Evolutionary conservation across 2,113 vertebrate species (phyloP).

Genomic region (Saccopteryx leptura): DNA sequence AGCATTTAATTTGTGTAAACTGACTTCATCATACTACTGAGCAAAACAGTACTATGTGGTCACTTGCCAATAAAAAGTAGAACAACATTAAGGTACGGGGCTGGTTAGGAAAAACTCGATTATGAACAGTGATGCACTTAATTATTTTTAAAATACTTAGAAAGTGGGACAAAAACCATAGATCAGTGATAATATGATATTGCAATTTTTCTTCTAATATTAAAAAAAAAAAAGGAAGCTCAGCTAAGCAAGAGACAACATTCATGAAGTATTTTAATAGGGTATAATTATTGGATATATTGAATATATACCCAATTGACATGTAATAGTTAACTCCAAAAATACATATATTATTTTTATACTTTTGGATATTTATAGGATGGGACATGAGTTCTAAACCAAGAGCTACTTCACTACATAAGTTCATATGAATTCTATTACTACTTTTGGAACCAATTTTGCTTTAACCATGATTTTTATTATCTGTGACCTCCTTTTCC

Average conservation of each 20-base stretch:
- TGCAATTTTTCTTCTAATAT: conserved; percentile 38
- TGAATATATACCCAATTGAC: conserved; percentile 23
- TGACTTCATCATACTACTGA: neutral
- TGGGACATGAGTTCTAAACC: conserved; percentile 20
- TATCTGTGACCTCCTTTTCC: neutral
- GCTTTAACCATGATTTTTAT: conserved; percentile 45
- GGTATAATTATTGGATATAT: neutral
- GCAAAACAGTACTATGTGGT: neutral
- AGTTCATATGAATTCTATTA: conserved; percentile 36
- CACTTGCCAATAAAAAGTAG: conserved; percentile 37
- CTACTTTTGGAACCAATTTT: conserved; percentile 5
- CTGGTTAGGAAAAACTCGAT: conserved; percentile 46
- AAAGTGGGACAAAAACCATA: conserved; percentile 44
- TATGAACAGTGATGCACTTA: conserved; percentile 3
- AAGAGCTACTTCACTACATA: conserved; percentile 24
- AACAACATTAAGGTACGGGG: neutral
- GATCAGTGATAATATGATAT: neutral
- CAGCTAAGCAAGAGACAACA: conserved; percentile 44
- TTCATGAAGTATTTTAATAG: conserved; percentile 22
- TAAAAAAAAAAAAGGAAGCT: conserved; percentile 14
- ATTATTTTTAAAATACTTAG: conserved; percentile 50
- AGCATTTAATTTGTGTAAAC: conserved; percentile 41
- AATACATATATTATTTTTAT: conserved; percentile 32
- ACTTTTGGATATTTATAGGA: conserved; percentile 23
- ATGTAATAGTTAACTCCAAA: conserved; percentile 13